Base-by-base conservation (phyloP, 2,113 vertebrate genomes). In the Leuciscus idus region DNA sequence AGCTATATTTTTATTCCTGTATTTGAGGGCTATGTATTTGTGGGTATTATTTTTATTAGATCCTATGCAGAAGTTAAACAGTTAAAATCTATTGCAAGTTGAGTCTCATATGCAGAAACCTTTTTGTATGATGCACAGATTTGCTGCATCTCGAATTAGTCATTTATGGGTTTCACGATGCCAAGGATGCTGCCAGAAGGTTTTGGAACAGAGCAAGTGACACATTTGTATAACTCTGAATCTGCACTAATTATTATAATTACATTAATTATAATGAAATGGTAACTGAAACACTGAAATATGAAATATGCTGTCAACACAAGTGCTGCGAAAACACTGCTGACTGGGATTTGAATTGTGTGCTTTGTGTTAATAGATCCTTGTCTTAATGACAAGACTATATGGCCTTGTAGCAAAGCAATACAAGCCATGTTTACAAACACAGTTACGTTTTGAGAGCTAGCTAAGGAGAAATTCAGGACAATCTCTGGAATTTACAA, bases 341-440 rank as follows among this genome's bases (percentile, higher is more conserved):
- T 79, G 55, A 61, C 77, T 62, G 33, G 33, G 33, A 61, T 61
- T 39, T 80, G 26, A 39, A 39, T 79, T n/a, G 77, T 57, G 50
- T 76, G 74, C 74, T 76, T 78, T 78, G 75, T 57, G 26, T 33
- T 36, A 57, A 28, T 78, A 36, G 50, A 78, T 52, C 57, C 43
- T 52, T 52, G 46, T 76, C 77, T n/a, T n/a, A 6, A 79, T 59
- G 50, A 57, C 28, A 77, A 57, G 75, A 57, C 50, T 57, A 23
- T 21, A 57, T 21, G 74, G 55, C 76, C 19, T 39, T 79, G 76
- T 36, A 57, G 52, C 21, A n/a, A 79, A 79, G 52, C 52, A 78
- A 59, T 57, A 23, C 76, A 78, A 36, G 33, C 12, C 30, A 61
- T 79, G 77, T 79, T 79, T 79, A 79, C 55, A 43, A 61, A n/a